Conservation (phyloP, 2,113 vertebrate species). For the Zosterops lateralis region DNA sequence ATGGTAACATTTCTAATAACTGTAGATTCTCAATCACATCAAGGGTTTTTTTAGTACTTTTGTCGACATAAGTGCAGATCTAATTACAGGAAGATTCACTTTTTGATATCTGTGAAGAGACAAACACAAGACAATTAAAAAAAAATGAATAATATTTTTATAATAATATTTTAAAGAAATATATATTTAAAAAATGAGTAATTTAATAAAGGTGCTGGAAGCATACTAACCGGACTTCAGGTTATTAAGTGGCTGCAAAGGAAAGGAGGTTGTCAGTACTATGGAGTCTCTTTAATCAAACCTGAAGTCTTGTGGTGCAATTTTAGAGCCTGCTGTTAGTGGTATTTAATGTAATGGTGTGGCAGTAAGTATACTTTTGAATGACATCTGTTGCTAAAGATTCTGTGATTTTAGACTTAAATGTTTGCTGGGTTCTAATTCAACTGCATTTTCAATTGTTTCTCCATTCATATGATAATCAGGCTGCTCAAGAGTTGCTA, state of each 20-base stretch:
- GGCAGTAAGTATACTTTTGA: slow-evolving; percentile 14
- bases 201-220: neutral
- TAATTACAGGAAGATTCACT: neutral
- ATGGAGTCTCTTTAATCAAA: neutral
- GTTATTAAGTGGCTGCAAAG: neutral
- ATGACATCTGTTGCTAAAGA: slow-evolving; percentile 38
- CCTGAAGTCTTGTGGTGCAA: neutral
- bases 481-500: neutral
- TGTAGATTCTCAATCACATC: neutral
- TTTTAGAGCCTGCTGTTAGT: neutral
- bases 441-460: slow-evolving; percentile 29
- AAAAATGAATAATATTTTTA: too few relatives aligned
- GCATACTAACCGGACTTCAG: neutral
- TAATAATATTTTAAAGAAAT: too few relatives aligned
- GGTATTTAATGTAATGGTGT: neutral
- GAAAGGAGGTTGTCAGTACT: neutral
- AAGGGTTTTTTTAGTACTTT: neutral
- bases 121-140: neutral
- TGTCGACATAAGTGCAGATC: neutral
- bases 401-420: slow-evolving; percentile 14
- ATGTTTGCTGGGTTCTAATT: slow-evolving; percentile 30
- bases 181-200: neutral
- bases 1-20: neutral
- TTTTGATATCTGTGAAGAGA: neutral
- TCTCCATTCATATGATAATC: slow-evolving; percentile 2